Percentiles rank a stretch among this genome's conserved stretches.
These are phyloP conservation scores for Hippopotamus amphibius DNA, from an alignment of 2,113 vertebrate genomes.

Conservation along the genomic window DNA sequence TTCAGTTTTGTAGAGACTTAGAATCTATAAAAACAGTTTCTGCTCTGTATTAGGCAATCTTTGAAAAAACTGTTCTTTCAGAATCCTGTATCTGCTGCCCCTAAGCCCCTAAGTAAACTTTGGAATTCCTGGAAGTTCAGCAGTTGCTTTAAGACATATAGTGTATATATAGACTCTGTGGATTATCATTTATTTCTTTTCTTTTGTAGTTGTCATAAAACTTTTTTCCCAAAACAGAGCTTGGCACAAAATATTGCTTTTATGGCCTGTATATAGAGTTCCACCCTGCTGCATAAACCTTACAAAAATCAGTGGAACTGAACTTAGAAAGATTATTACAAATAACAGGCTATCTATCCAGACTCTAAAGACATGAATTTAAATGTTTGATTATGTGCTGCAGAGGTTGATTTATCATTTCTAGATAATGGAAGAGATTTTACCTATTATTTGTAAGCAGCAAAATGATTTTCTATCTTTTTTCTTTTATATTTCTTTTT, in stretches of 20 bases:
- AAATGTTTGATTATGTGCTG: slow-evolving; percentile 14
- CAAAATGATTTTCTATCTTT: neutral
- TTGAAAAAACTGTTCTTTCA: neutral
- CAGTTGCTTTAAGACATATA: neutral
- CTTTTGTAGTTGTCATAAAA: neutral
- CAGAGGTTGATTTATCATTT: slow-evolving; percentile 43
- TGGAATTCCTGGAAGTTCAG: neutral
- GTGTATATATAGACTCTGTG: neutral
- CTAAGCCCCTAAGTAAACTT: neutral
- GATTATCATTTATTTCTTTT: neutral
- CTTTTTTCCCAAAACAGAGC: neutral
- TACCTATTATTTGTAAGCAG: neutral
- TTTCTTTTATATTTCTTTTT: neutral
- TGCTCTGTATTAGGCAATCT: neutral
- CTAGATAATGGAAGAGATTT: neutral
- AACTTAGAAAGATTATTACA: slow-evolving; percentile 23
- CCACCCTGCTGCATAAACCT: neutral
- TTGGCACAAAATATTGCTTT: neutral
- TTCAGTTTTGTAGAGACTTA: neutral
- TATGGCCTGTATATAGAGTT: neutral
- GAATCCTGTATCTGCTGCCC: neutral
- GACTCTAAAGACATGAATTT: slow-evolving; percentile 22
- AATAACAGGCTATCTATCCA: slow-evolving; percentile 50
- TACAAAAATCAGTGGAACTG: neutral
- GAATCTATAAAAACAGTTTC: neutral